These are phyloP conservation scores for Lobophora halterata DNA, from an alignment of 2,888 invertebrate genomes.

Conservation along the genomic window DNA sequence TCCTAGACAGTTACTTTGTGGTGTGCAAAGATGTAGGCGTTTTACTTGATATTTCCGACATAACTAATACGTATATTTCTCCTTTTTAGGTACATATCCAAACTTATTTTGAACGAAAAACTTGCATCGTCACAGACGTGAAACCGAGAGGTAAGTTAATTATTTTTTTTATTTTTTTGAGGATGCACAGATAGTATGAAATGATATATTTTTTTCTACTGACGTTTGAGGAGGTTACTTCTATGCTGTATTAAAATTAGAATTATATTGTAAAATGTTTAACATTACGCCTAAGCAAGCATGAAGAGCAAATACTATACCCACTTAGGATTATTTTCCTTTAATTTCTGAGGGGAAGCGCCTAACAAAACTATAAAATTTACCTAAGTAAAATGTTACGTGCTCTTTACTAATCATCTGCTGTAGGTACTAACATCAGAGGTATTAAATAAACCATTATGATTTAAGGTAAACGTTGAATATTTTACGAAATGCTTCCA, in stretches of 20 bases:
- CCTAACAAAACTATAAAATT: constrained; percentile 32
- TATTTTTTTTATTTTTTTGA: not conserved
- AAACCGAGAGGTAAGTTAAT: constrained; percentile 7
- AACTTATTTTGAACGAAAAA: no score
- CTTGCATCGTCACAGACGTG: no score
- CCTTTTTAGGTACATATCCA: no score
- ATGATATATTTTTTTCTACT: no score
- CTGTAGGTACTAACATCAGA: not conserved
- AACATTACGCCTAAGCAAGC: constrained; percentile 29
- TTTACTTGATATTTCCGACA: no score
- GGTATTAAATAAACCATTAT: constrained; percentile 25
- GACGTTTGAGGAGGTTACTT: no score
- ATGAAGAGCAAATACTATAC: constrained; percentile 27
- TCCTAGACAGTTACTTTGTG: constrained; percentile 36
- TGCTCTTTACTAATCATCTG: not conserved
- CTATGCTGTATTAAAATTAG: no score
- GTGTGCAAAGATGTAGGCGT: constrained; percentile 38
- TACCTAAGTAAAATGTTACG: constrained; percentile 21
- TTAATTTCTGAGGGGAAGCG: constrained; percentile 43
- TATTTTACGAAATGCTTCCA: constrained; percentile 16
- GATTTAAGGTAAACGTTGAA: constrained; percentile 16
- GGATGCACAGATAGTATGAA: no score
- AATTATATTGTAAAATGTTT: no score
- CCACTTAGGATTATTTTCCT: constrained; percentile 29
- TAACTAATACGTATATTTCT: no score